Evolutionary conservation across 1,140 invertebrate genomes (phyloP).

Genomic region (Planococcus citri): DNA sequence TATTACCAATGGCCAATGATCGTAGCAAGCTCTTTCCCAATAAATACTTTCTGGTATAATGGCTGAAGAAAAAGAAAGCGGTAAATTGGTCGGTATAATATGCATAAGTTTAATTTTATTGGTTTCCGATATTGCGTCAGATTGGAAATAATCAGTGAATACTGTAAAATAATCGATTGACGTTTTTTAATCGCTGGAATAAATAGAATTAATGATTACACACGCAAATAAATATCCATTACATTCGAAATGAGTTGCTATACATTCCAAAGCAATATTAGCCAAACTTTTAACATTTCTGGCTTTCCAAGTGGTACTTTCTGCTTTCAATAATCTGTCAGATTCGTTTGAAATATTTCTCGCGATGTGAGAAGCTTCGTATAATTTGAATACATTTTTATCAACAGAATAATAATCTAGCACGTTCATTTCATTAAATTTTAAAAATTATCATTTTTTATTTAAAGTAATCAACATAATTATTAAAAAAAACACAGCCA

Average conservation of each 20-base stretch:
- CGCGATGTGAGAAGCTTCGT: background rate
- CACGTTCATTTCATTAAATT: background rate
- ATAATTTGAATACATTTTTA: conserved; percentile 10
- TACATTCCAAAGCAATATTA: background rate
- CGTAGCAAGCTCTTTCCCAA: background rate
- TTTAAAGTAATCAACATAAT: background rate
- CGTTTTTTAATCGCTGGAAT: background rate
- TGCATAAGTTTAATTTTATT: background rate
- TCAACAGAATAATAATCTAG: background rate
- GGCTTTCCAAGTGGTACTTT: background rate
- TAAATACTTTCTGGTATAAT: conserved; percentile 1
- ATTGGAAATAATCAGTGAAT: background rate
- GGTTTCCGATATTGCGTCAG: background rate
- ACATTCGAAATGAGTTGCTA: background rate
- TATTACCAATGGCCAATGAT: background rate
- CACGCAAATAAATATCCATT: background rate
- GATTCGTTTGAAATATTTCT: background rate
- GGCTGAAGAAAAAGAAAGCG: background rate
- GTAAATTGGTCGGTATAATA: background rate
- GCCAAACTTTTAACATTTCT: background rate
- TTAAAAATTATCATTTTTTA: background rate
- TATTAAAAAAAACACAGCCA: background rate
- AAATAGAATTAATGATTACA: background rate
- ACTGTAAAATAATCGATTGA: background rate
- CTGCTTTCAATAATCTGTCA: background rate